Conservation (phyloP, 2,113 vertebrate genomes). For the Garra rufa region DNA sequence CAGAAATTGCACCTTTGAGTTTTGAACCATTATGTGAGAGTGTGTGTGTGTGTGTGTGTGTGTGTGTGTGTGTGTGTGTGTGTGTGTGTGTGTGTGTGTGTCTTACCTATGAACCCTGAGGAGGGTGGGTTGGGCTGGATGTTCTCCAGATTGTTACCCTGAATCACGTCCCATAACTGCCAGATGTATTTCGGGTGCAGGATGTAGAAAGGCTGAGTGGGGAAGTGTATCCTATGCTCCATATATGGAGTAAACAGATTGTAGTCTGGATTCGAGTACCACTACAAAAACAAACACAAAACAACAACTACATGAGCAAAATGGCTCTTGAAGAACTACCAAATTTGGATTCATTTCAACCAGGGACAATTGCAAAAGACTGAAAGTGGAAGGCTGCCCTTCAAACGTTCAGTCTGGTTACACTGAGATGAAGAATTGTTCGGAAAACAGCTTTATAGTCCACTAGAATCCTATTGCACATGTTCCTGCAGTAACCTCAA, state of each 20-base stretch:
- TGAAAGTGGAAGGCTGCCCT: too few relatives aligned
- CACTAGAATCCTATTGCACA: neutral
- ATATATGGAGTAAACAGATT: constrained; percentile 93
- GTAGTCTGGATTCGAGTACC: constrained; percentile 96
- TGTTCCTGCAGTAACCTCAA: neutral
- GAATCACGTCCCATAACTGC: constrained; percentile 97
- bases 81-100: neutral
- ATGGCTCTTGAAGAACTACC: neutral
- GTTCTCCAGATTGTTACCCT: constrained; percentile 93
- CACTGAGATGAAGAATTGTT: neutral
- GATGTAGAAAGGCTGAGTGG: constrained; percentile 92
- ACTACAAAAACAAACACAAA: constrained; percentile 73
- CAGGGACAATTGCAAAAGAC: too few relatives aligned
- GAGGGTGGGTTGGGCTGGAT: constrained; percentile 98
- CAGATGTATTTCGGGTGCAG: constrained; percentile 96
- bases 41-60: constrained; percentile 4
- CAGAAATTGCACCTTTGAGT: neutral
- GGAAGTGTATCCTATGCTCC: constrained; percentile 85
- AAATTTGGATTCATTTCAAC: neutral
- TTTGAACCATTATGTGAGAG: too few relatives aligned
- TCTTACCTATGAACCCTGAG: constrained; percentile 96
- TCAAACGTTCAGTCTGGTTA: neutral
- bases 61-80: neutral
- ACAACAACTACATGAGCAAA: neutral
- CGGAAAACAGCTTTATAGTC: neutral